phyloP scores from a whole-genome alignment of 2,888 invertebrate species.

The Pollenia amentaria region DNA sequence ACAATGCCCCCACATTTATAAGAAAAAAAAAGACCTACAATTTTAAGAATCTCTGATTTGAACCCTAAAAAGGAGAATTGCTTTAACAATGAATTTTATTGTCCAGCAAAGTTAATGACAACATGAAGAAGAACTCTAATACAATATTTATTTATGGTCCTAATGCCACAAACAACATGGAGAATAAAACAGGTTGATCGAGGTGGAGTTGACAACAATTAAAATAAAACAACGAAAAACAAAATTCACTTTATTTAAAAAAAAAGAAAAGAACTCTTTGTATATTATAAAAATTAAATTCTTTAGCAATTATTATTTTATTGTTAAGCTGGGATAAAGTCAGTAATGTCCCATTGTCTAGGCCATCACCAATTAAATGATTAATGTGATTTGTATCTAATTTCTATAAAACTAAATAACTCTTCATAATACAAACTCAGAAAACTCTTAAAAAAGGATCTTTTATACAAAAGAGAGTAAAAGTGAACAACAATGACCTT shows the following conservation, averaged over 20 bases:
- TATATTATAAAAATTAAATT: constrained; percentile 50
- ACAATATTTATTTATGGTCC: constrained; percentile 70
- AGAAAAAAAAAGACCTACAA: constrained; percentile 22
- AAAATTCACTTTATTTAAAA: constrained; percentile 68
- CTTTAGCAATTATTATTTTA: constrained; percentile 61
- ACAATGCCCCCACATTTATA: constrained; percentile 59
- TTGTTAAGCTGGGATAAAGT: constrained; percentile 39
- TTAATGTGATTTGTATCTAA: constrained; percentile 75
- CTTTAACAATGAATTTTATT: constrained; percentile 58
- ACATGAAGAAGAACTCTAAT: constrained; percentile 69
- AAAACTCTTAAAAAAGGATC: constrained; percentile 66
- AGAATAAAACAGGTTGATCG: constrained; percentile 73
- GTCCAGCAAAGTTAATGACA: constrained; percentile 71
- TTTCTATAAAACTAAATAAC: constrained; percentile 72
- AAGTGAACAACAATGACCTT: constrained; percentile 46
- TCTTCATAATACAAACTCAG: constrained; percentile 21
- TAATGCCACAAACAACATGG: constrained; percentile 22
- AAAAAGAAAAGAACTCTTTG: constrained; percentile 16
- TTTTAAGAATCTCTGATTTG: background rate
- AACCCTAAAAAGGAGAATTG: constrained; percentile 21
- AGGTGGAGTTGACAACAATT: constrained; percentile 27
- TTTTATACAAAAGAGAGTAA: constrained; percentile 19
- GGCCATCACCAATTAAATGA: constrained; percentile 75
- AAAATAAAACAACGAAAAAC: constrained; percentile 27
- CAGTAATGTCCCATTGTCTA: constrained; percentile 61